Evolutionary conservation across 2,888 invertebrate species (phyloP), one percentile per base, ranked within the genome.

Genomic region (Stenotaenia linearis): DNA sequence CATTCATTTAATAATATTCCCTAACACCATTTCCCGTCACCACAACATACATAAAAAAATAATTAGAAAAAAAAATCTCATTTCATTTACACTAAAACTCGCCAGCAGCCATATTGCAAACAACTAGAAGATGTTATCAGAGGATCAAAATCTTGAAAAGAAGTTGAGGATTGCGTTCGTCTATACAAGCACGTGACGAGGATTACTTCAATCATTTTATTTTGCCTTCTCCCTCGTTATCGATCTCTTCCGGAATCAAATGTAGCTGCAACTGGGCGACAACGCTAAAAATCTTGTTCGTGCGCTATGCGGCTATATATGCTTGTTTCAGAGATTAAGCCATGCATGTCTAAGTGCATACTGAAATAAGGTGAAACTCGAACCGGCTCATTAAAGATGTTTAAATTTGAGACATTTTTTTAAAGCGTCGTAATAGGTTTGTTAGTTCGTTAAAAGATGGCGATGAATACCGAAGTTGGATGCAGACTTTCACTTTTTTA

Each of bases 281-380:
- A 69, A 69, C 69, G 25, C 25, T 69, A 69, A 69, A 69, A 69
- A 69, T 69, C 69, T 69, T 28, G 28, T 69, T 25, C 40, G 40
- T 50, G 7, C 21, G 7, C 7, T 21, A 50, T 15, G n/a, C n/a
- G 40, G 40, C 40, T 89, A n/a, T 88, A 90, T 90, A 89, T 90
- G 89, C 89, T 90, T 89, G 89, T 90, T 89, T 90, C 89, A 90
- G 90, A 89, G 89, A 89, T 89, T 90, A 89, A 89, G 89, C 89
- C 90, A 90, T 90, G 90, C 90, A 90, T 89, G 90, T 90, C 88
- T 90, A 87, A 89, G 90, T 89, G 87, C 88, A 89, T 87, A 87
- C 89, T 87, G 84, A 84, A 86, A 86, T 87, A 88, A 87, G 86
- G 88, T 87, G 88, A 89, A 88, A 89, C 88, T 86, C 88, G 88